Evolutionary conservation across 2,113 vertebrate species (phyloP).

Genomic region (cat (Felis catus)): DNA sequence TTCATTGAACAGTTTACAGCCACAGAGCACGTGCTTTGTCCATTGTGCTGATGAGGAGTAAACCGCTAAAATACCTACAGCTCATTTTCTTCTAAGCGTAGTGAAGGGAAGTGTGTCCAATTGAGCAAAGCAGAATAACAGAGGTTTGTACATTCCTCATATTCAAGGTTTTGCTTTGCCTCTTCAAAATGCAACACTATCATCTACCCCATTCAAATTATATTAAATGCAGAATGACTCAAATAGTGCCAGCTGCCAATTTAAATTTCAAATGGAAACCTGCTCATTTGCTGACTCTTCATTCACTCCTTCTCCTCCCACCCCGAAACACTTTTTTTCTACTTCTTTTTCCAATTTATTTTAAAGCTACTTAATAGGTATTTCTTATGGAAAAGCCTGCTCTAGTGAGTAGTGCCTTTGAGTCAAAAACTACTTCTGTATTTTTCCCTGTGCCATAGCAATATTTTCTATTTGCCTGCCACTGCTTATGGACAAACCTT

Average conservation of each 20-base stretch:
- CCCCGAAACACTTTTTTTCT: neutral
- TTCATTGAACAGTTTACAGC: neutral
- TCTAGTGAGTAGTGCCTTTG: slow-evolving; percentile 10
- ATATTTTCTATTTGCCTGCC: neutral
- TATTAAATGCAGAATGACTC: slow-evolving; percentile 73
- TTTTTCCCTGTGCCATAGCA: slow-evolving; percentile 9
- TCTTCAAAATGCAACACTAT: slow-evolving; percentile 51
- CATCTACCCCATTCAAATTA: slow-evolving; percentile 69
- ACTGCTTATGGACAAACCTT: neutral
- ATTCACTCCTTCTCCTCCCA: neutral
- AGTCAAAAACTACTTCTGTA: slow-evolving; percentile 36
- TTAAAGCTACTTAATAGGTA: slow-evolving; percentile 59
- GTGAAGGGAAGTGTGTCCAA: slow-evolving; percentile 46
- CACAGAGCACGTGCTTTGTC: neutral
- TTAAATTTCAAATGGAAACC: slow-evolving; percentile 75
- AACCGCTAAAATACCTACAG: slow-evolving; percentile 32
- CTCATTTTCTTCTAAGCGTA: slow-evolving; percentile 51
- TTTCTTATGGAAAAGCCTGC: slow-evolving; percentile 42
- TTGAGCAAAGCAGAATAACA: slow-evolving; percentile 51
- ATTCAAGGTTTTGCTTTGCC: slow-evolving; percentile 54
- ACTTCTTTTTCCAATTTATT: slow-evolving; percentile 54
- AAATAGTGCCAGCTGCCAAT: slow-evolving; percentile 72
- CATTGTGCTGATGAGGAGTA: slow-evolving; percentile 25
- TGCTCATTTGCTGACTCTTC: slow-evolving; percentile 67
- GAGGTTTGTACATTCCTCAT: slow-evolving; percentile 46